Evolutionary conservation across 2,113 vertebrate genomes (phyloP), one percentile per base, ranked within the genome.

Genomic region (Notothenia coriiceps): DNA sequence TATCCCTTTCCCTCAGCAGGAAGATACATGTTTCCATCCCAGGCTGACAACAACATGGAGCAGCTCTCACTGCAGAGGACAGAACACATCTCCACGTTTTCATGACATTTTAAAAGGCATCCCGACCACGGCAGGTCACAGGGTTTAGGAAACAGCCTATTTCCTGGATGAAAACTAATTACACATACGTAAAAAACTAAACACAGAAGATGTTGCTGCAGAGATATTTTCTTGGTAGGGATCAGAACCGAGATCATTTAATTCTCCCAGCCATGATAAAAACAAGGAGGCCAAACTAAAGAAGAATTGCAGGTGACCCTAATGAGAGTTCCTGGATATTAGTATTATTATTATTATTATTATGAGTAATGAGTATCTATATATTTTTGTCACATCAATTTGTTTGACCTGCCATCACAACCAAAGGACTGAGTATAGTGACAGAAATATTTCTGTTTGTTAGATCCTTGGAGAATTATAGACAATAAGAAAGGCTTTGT

Each of bases 11-110:
- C 69, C 61, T 81, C 82, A 61, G 72, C 76, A 95, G 91, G 94
- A 92, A 71, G 51, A 79, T 17, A 54, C 44, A 56, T 88, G 94
- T 95, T 95, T 95, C 95, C 93, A 94, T 94, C 95, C 94, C 92
- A 88, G 93, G 94, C 92, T 94, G 92, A 92, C 91, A 92, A 95
- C 18, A 47, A 82, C 70, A 63, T 65, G 61, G 60, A 90, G 74
- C 71, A 60, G 65, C 90, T 44, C 70, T 84, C 77, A 73, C 77
- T 79, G 79, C 67, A 82, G 70, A 74, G 49, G 60, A 84, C 67
- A 33, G 63, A 72, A 66, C 6, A 1, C 64, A 86, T 84, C 78
- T 80, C 63, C 79, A 86, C 85, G 59, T 82, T 74, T 87, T 52
- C 62, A 78, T 67, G 84, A 90, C 71, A 62, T 77, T 73, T 75